A percentile compares a stretch with the other conserved stretches of the same genome.
Evolutionary conservation across 2,797 vertebrate species (phyloP).

Genomic region (Rhinatrema bivittatum): DNA sequence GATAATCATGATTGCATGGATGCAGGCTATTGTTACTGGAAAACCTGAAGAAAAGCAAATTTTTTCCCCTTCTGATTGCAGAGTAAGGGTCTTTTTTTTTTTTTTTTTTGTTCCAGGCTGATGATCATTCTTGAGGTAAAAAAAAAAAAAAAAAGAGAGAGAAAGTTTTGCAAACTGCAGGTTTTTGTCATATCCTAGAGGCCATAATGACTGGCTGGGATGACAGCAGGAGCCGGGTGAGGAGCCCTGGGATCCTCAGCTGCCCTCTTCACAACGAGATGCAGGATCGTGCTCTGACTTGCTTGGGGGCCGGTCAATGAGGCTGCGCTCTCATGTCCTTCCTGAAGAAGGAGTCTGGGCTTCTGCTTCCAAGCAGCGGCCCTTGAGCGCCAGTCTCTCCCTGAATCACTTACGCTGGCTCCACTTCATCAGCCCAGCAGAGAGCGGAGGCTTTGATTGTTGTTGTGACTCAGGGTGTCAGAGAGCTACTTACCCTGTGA

Average conservation of each 20-base stretch:
- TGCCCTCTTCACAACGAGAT: conserved; percentile 48
- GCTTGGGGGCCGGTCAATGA: conserved; percentile 52
- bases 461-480: conserved; percentile 52
- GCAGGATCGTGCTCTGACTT: conserved; percentile 56
- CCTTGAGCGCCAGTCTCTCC: conserved; percentile 47
- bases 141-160: no score
- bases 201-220: no score
- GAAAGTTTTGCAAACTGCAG: no score
- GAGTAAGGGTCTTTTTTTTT: no score
- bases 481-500: conserved; percentile 56
- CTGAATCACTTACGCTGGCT: conserved; percentile 53
- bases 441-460: conserved; percentile 54
- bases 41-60: no score
- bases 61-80: no score
- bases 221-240: conserved; percentile 13
- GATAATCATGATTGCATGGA: no score
- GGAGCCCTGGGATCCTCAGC: conserved; percentile 39
- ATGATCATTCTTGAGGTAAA: no score
- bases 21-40: no score
- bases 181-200: no score
- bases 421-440: conserved; percentile 54
- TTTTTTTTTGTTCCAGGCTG: no score
- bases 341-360: conserved; percentile 45
- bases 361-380: conserved; percentile 44
- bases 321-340: conserved; percentile 45